Conservation (phyloP, 2,113 vertebrate genomes). For the Brienomyrus brachyistius region DNA sequence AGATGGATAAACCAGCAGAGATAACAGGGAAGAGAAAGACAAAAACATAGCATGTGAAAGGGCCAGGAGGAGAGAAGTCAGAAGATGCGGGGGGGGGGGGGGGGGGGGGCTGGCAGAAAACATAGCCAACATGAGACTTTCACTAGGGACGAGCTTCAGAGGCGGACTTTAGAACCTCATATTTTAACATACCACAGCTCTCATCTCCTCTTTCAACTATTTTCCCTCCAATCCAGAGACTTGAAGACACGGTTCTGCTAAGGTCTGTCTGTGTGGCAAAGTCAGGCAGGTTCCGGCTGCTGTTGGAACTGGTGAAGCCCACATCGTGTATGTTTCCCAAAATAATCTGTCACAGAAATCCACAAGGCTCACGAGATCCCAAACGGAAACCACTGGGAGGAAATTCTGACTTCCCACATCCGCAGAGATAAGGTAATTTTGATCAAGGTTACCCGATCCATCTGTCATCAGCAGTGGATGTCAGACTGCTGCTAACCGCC, state of each 20-base stretch:
- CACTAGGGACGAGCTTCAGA: not conserved
- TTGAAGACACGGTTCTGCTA: not conserved
- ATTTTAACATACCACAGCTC: slow-evolving; percentile 32
- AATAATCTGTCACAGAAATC: not conserved
- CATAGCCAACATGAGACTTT: not conserved
- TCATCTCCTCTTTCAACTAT: not conserved
- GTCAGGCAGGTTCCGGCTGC: not conserved
- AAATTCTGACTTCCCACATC: not conserved
- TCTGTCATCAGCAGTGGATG: not conserved
- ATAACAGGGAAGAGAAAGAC: not conserved
- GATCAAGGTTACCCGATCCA: not conserved
- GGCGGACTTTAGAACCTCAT: slow-evolving; percentile 26
- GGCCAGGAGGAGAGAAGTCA: not conserved
- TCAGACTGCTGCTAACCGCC: not conserved
- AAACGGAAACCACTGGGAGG: not conserved
- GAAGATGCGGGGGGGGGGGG: not conserved
- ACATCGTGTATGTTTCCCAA: not conserved
- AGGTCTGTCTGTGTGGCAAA: not conserved
- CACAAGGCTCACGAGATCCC: not conserved
- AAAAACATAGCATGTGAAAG: not conserved
- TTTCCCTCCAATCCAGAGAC: not conserved
- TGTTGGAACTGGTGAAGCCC: not conserved
- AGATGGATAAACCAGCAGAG: not conserved
- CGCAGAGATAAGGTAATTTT: not conserved
- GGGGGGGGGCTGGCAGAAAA: slow-evolving; percentile 19